Base-by-base conservation (phyloP, 2,888 invertebrate genomes). In the Podotricha telesiphe region DNA sequence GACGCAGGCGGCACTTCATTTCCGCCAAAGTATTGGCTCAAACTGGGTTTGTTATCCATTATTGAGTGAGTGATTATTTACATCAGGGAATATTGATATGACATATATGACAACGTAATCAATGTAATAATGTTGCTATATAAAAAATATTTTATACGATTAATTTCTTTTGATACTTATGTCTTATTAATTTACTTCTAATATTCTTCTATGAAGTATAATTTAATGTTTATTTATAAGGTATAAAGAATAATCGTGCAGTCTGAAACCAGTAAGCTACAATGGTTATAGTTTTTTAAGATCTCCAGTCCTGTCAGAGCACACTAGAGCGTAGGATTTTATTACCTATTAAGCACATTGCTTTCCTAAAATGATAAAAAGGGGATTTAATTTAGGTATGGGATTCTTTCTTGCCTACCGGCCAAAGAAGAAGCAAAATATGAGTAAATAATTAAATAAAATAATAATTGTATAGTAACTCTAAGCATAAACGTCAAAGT, bases 21-120 rank as follows among this genome's bases (percentile, higher is more conserved):
- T 72, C 87, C 87, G 50, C 90, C 93, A 80, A 94, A 94, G 84
- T 94, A 94, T 81, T 94, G 93, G 82, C 94, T 94, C 74, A 94
- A 84, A 67, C 91, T 91, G 68, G 94, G 94, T 77, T 92, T 89
- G 77, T 88, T 90, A 81, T 93, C 92, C 92, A 92, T 92, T 34
- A 50, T 28, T 42, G 13, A 59, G 22, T 42, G 13, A 59, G 22
- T 13, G 22, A 47, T 47, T 61, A 45, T 37, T 73, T 73, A 61
- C 51, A 45, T 51, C 40, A 37, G n/a, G 20, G 19, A 22, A 59
- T 53, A 61, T 53, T 51, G 53, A 61, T 61, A 59, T n/a, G n/a
- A n/a, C n/a, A n/a, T n/a, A n/a, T n/a, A n/a, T n/a, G n/a, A n/a
- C n/a, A n/a, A n/a, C n/a, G n/a, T 28, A 1, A 6, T 45, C n/a